Evolutionary conservation across 2,113 vertebrate genomes (phyloP).

Genomic region (Anas platyrhynchos): DNA sequence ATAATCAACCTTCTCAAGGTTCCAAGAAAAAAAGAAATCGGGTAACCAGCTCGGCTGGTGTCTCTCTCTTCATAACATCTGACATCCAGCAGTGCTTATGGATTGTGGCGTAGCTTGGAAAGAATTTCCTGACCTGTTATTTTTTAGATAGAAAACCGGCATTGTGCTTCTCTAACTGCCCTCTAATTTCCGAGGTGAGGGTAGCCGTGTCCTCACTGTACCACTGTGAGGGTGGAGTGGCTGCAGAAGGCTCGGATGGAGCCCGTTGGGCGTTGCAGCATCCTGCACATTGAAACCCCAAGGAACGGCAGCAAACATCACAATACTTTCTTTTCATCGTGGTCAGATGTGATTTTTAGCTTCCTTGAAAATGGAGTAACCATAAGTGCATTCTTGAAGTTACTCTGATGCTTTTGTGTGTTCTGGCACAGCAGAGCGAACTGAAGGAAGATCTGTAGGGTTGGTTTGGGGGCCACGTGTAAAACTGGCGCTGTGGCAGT

Average conservation of each 20-base stretch:
- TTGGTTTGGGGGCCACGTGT: background rate
- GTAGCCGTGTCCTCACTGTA: background rate
- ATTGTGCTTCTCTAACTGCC: background rate
- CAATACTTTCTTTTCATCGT: background rate
- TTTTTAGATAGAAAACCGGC: background rate
- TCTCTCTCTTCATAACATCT: accelerated
- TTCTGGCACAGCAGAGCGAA: background rate
- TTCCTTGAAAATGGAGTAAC: background rate
- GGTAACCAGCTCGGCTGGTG: accelerated
- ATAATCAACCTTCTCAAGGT: background rate
- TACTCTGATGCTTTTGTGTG: background rate
- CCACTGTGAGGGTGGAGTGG: background rate
- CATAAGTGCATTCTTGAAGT: background rate
- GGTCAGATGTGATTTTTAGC: background rate
- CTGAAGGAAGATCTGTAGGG: background rate
- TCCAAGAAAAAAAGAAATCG: too few species aligned
- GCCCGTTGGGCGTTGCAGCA: background rate
- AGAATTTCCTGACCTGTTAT: background rate
- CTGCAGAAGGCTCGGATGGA: background rate
- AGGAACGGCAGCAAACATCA: background rate
- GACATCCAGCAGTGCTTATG: background rate
- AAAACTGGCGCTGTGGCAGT: background rate
- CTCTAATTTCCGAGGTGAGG: background rate
- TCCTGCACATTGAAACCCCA: accelerated
- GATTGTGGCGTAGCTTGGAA: background rate